These are phyloP conservation scores for Microtus montanus DNA, from an alignment of 2,113 vertebrate species.

Conservation along the genomic window DNA sequence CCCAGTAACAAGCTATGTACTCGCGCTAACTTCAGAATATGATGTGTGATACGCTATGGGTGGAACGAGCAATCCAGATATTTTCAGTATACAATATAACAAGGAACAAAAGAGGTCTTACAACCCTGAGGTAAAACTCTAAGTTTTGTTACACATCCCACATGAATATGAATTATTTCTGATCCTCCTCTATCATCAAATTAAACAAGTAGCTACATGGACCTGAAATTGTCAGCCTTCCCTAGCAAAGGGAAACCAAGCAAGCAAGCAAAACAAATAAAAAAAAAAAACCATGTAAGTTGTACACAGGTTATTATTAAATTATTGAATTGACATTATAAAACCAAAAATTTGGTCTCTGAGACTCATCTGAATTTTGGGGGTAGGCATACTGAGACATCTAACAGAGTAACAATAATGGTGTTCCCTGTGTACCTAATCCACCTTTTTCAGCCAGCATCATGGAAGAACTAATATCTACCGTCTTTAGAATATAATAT, in stretches of 20 bases:
- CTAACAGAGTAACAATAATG: background rate
- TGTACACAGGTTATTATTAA: background rate
- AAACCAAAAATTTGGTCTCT: background rate
- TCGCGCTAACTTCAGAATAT: background rate
- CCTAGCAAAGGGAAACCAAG: background rate
- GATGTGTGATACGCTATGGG: background rate
- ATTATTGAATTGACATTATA: background rate
- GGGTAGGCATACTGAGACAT: background rate
- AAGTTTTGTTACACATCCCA: background rate
- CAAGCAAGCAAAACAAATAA: background rate
- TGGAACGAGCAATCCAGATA: background rate
- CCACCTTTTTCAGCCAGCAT: background rate
- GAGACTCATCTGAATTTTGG: background rate
- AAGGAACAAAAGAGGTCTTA: background rate
- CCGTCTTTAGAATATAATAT: background rate
- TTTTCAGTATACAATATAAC: background rate
- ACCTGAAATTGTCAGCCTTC: background rate
- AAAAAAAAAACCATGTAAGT: background rate
- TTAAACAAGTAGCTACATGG: background rate
- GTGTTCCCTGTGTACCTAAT: fast-evolving
- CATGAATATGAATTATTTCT: background rate
- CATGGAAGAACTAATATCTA: background rate
- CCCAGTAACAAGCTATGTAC: background rate
- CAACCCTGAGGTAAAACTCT: background rate
- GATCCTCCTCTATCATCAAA: background rate